These are phyloP conservation scores for Tachina grossa DNA, from an alignment of 2,888 invertebrate genomes.

Conservation along the genomic window DNA sequence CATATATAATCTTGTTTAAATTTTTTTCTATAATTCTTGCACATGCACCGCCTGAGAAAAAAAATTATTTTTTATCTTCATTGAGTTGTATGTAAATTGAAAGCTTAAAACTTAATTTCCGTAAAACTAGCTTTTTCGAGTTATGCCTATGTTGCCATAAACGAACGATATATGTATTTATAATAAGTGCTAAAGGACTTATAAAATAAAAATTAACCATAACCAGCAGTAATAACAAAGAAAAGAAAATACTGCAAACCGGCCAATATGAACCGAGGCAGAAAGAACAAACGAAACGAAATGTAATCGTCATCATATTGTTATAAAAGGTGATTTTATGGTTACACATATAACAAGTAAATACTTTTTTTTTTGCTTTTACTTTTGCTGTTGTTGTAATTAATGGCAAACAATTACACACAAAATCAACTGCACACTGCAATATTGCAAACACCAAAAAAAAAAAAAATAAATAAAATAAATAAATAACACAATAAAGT, in stretches of 20 bases:
- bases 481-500: background rate
- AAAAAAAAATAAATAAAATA: conserved; percentile 4
- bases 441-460: conserved; percentile 30
- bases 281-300: conserved; percentile 53
- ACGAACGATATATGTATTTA: background rate
- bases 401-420: conserved; percentile 80
- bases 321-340: conserved; percentile 69
- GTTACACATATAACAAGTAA: conserved; percentile 47
- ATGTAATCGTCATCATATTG: conserved; percentile 68
- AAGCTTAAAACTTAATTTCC: too few species aligned
- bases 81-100: background rate
- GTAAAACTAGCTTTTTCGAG: too few species aligned
- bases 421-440: conserved; percentile 71
- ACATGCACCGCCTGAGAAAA: background rate
- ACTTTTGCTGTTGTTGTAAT: conserved; percentile 75
- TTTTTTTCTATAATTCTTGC: too few species aligned
- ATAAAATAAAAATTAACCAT: conserved; percentile 71
- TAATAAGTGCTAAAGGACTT: conserved; percentile 64
- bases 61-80: background rate
- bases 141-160: background rate
- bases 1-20: too few species aligned
- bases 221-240: conserved; percentile 64
- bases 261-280: conserved; percentile 20
- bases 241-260: conserved; percentile 15
- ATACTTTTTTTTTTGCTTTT: background rate